These are phyloP conservation scores for Ailurus styani DNA, from an alignment of 2,113 vertebrate genomes.

Conservation along the genomic window DNA sequence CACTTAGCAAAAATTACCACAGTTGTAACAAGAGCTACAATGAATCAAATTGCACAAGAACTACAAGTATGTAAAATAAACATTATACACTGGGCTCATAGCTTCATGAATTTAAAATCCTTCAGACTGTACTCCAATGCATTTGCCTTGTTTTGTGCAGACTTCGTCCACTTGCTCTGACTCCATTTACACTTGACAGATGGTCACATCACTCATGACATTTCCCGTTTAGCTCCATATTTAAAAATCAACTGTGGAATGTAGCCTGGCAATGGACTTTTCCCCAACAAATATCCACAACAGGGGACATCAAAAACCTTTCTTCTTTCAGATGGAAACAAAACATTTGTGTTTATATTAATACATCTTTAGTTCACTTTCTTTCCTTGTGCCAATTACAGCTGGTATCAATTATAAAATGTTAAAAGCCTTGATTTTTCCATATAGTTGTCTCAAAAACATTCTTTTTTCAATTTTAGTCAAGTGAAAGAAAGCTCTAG, in stretches of 20 bases:
- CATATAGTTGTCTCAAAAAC: conserved; percentile 24
- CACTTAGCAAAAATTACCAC: conserved; percentile 36
- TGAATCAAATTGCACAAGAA: not conserved
- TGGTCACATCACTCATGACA: conserved; percentile 71
- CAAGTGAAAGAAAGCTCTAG: not conserved
- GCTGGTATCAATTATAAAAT: conserved; percentile 4
- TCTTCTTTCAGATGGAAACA: conserved; percentile 12
- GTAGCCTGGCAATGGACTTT: conserved; percentile 13
- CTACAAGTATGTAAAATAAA: conserved; percentile 37
- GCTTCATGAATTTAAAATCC: conserved; percentile 49
- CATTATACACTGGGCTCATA: not conserved
- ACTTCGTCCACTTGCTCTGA: conserved; percentile 73
- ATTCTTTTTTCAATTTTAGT: conserved; percentile 7
- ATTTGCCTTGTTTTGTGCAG: conserved; percentile 48
- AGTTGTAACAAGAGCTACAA: conserved; percentile 42
- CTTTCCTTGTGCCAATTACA: not conserved
- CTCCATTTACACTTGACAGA: conserved; percentile 68
- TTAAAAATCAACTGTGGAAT: conserved; percentile 65
- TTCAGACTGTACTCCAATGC: conserved; percentile 32
- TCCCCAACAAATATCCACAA: conserved; percentile 29
- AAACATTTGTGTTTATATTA: conserved; percentile 55
- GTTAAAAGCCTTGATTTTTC: conserved; percentile 20
- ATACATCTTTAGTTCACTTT: conserved; percentile 49
- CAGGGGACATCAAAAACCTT: conserved; percentile 46
- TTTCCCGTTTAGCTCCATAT: conserved; percentile 60